Percentiles rank a stretch among this genome's conserved stretches.
Evolutionary conservation across 2,797 vertebrate species (phyloP).

Genomic region (Halcyon badia): DNA sequence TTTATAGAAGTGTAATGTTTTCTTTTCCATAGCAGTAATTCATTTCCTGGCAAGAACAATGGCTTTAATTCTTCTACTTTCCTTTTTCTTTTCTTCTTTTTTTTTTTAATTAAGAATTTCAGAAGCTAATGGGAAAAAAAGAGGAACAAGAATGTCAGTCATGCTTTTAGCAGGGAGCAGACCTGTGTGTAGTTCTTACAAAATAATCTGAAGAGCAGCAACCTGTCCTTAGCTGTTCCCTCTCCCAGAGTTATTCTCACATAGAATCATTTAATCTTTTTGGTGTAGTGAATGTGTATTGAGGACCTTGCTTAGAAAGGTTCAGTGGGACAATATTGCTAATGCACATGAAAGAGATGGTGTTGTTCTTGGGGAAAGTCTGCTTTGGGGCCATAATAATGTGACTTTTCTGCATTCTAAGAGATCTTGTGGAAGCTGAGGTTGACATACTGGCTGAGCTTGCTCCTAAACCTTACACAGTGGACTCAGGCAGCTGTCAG

Average conservation of each 20-base stretch:
- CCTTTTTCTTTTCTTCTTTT: no score
- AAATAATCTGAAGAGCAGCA: background rate
- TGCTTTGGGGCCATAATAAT: background rate
- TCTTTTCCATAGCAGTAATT: background rate
- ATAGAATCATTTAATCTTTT: background rate
- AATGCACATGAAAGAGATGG: background rate
- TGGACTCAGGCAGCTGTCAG: no score
- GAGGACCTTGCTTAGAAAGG: background rate
- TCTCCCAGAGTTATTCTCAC: background rate
- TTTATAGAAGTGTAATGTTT: background rate
- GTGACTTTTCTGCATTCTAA: background rate
- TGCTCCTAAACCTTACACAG: background rate
- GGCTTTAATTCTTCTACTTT: background rate
- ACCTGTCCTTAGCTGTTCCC: background rate
- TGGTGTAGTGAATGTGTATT: background rate
- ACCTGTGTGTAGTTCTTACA: background rate
- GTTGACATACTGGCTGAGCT: accelerated
- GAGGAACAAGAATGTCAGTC: background rate
- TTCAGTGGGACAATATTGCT: background rate
- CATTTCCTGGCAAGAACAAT: background rate
- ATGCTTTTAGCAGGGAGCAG: background rate
- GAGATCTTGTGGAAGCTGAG: background rate
- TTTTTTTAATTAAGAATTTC: background rate
- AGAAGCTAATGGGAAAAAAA: background rate
- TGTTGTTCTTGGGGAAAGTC: background rate